Conservation (phyloP, 2,888 invertebrate genomes). For the Pristionchus fissidentatus region DNA sequence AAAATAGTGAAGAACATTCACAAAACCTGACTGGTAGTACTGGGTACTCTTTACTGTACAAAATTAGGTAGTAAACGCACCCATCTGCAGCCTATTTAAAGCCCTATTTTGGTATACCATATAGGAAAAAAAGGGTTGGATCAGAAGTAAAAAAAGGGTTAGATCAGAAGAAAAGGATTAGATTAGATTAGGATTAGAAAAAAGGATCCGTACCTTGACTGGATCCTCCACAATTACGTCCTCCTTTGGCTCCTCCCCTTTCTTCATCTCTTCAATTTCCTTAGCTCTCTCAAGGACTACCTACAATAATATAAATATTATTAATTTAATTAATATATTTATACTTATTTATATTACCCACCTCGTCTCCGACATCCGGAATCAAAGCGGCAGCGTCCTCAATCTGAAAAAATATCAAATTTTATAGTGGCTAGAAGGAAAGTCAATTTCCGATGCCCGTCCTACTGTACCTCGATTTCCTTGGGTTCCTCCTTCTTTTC, state of each 20-base stretch:
- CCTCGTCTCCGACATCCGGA: conserved; percentile 18
- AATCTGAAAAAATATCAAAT: not conserved
- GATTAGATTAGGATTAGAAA: not conserved
- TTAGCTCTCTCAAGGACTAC: not conserved
- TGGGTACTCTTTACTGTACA: too few species aligned
- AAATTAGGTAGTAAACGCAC: not conserved
- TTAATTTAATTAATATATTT: not conserved
- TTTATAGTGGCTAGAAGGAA: too few species aligned
- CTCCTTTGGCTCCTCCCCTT: not conserved
- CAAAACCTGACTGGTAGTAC: too few species aligned
- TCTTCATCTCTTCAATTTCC: not conserved
- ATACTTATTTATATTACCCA: not conserved
- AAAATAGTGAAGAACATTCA: too few species aligned
- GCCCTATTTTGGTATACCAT: too few species aligned
- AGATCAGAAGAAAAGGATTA: not conserved
- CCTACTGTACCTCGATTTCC: conserved; percentile 27
- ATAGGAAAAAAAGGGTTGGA: not conserved
- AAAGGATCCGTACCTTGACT: not conserved
- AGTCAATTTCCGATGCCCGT: not conserved
- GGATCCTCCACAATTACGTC: not conserved
- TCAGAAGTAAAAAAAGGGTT: not conserved
- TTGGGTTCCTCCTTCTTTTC: not conserved
- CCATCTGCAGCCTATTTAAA: not conserved
- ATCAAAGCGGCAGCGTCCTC: not conserved
- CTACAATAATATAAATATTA: not conserved